These are phyloP conservation scores for Hedya salicella DNA, from an alignment of 2,888 invertebrate species.

Conservation along the genomic window DNA sequence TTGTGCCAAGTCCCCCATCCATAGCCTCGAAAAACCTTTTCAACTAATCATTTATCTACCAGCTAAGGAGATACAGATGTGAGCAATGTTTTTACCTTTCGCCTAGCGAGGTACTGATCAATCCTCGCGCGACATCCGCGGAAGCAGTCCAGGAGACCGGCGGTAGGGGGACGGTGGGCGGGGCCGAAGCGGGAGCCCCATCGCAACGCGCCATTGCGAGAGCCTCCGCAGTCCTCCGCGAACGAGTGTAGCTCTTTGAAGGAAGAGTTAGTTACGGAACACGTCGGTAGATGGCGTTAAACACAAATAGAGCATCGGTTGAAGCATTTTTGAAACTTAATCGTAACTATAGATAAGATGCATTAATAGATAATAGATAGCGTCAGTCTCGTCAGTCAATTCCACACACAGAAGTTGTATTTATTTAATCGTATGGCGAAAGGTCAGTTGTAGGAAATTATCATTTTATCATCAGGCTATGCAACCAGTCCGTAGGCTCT, in stretches of 20 bases:
- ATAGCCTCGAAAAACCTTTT: too few species aligned
- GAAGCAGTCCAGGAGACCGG: slow-evolving; percentile 91
- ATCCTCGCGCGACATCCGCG: slow-evolving; percentile 89
- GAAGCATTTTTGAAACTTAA: neutral
- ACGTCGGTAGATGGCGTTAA: slow-evolving; percentile 5
- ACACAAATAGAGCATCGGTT: neutral
- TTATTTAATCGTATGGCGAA: too few species aligned
- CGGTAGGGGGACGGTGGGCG: slow-evolving; percentile 74
- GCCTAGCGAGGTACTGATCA: slow-evolving; percentile 91
- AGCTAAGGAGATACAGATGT: too few species aligned
- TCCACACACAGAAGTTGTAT: too few species aligned
- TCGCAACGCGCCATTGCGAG: slow-evolving; percentile 72
- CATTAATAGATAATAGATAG: too few species aligned
- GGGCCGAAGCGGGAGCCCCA: slow-evolving; percentile 80
- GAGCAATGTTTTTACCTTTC: slow-evolving; percentile 85
- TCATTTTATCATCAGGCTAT: too few species aligned
- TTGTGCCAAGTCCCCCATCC: too few species aligned
- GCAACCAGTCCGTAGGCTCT: too few species aligned
- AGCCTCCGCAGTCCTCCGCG: slow-evolving; percentile 84
- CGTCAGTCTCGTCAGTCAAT: too few species aligned
- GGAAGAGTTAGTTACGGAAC: neutral
- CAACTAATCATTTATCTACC: too few species aligned
- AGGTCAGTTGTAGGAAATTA: too few species aligned
- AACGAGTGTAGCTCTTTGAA: slow-evolving; percentile 85
- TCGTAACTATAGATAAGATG: too few species aligned